Evolutionary conservation across 2,113 vertebrate species (phyloP), one percentile per base, ranked within the genome.

Genomic region (Natator depressus): DNA sequence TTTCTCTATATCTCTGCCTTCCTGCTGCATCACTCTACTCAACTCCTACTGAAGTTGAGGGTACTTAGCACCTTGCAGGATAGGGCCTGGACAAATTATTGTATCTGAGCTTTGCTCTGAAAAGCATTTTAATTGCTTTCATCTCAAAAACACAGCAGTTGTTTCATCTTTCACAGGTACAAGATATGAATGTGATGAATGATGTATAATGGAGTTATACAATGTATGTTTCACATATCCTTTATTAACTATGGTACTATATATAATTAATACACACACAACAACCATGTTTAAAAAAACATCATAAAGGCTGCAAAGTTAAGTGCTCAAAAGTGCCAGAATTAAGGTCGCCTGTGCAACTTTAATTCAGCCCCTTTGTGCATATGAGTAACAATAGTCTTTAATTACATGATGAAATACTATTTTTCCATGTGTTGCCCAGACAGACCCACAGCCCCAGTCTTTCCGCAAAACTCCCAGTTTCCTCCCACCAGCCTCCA

Each of bases 81-180:
- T 35, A 47, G 49, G 53, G 54, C 49, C 85, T 59, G 78, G 82
- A 88, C 55, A 92, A 65, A 84, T 78, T 84, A 88, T 79, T 84
- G 42, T 83, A 79, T 80, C 54, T 92, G 80, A 84, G 24, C 57
- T 46, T 80, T 84, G 57, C 54, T 84, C 72, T 69, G 86, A 69
- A 82, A 89, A 88, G 35, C 80, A 92, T 89, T 47, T 78, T 84
- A 84, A 92, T 72, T 85, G 75, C 83, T 84, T 88, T 88, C 86
- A 84, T 88, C 80, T 84, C 54, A 31, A 88, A 92, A 89, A 84
- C 81, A 55, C 80, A 81, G 69, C 79, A 88, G 85, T 80, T 88
- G 35, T 92, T 57, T 50, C 57, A 84, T 55, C 75, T 51, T 84
- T 89, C 82, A 47, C 81, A 88, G 75, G 86, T 72, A 88, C 72